Evolutionary conservation across 2,888 invertebrate species (phyloP).

Genomic region (Caenorhabditis sp.): DNA sequence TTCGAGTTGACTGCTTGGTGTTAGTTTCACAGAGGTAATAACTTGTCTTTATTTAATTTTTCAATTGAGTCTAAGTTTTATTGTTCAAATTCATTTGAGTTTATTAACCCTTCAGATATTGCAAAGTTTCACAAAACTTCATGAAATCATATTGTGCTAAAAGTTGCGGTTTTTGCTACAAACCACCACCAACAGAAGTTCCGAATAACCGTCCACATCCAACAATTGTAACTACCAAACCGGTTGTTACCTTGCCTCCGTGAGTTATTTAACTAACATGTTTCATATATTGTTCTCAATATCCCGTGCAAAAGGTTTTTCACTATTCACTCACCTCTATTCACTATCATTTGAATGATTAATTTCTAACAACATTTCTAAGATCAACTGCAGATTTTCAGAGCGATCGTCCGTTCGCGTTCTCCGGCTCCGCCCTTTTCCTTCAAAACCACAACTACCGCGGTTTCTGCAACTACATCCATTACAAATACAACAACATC

Average conservation of each 20-base stretch:
- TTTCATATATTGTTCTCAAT: slow-evolving; percentile 10
- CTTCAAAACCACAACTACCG: slow-evolving; percentile 26
- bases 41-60: neutral
- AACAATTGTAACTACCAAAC: slow-evolving; percentile 72
- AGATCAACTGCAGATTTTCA: slow-evolving; percentile 57
- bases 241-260: slow-evolving; percentile 74
- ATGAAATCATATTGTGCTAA: slow-evolving; percentile 79
- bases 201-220: slow-evolving; percentile 70
- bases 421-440: slow-evolving; percentile 62
- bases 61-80: no score
- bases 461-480: slow-evolving; percentile 24
- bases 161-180: slow-evolving; percentile 81
- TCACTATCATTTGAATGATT: no score
- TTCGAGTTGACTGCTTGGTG: slow-evolving; percentile 79
- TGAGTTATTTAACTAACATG: slow-evolving; percentile 36
- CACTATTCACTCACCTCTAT: no score
- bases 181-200: slow-evolving; percentile 77
- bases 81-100: neutral
- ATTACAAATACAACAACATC: slow-evolving; percentile 28
- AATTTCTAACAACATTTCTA: slow-evolving; percentile 41
- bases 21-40: slow-evolving; percentile 70
- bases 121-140: slow-evolving; percentile 74
- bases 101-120: slow-evolving; percentile 62
- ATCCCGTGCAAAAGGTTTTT: no score
- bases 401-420: slow-evolving; percentile 63